phyloP scores from a whole-genome alignment of 2,113 vertebrate species.

The Picathartes gymnocephalus region DNA sequence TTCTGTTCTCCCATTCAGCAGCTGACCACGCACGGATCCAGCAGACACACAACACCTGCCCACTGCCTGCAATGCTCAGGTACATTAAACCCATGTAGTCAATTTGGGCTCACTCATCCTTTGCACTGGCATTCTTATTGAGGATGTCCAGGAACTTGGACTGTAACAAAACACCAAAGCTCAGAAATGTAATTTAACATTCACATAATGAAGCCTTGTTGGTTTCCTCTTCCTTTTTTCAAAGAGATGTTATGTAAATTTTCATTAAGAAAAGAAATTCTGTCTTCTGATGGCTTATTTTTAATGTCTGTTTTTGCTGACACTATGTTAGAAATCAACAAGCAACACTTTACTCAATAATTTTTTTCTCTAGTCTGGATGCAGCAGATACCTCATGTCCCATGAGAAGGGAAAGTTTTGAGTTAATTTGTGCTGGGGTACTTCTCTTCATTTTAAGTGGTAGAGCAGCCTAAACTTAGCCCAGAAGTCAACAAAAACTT shows the following conservation, averaged over 20 bases:
- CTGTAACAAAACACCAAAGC: background rate
- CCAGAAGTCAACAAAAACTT: background rate
- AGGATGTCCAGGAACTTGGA: background rate
- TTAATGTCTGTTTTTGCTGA: background rate
- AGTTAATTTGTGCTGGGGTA: background rate
- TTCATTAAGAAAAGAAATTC: background rate
- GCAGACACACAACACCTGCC: background rate
- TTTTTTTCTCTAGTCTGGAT: background rate
- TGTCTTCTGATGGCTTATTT: background rate
- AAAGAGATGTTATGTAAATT: background rate
- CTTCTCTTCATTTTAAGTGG: background rate
- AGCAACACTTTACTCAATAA: background rate
- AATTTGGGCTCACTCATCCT: background rate
- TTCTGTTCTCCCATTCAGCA: background rate
- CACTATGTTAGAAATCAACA: background rate
- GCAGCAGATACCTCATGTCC: background rate
- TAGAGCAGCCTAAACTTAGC: background rate
- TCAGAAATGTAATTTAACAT: background rate
- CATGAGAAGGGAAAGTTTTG: background rate
- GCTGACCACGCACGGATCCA: background rate
- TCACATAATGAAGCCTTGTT: background rate
- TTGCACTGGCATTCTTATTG: background rate
- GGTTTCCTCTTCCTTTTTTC: background rate
- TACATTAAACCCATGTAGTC: rapidly evolving
- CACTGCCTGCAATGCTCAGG: background rate